Conservation (phyloP, 2,888 invertebrate species). For the Pristionchus arcanus region DNA sequence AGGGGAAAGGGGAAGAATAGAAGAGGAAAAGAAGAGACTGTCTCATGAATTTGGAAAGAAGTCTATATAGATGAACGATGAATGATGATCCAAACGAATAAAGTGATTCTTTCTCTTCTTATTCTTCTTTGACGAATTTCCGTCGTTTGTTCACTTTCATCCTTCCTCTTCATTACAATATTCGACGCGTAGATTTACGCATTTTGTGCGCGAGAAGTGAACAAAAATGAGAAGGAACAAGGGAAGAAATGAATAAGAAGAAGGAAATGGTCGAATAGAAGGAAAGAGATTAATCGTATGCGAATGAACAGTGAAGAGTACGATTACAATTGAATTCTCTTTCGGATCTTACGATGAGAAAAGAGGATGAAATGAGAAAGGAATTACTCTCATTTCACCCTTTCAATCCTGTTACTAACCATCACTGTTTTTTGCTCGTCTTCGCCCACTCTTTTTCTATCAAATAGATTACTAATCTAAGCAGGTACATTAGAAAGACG, state of each 20-base stretch:
- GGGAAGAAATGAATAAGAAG: background rate
- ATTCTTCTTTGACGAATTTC: background rate
- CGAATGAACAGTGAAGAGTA: background rate
- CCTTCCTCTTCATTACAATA: slow-evolving; percentile 10
- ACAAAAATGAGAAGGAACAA: slow-evolving; percentile 1
- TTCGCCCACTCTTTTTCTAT: background rate
- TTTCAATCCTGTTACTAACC: background rate
- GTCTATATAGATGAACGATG: background rate
- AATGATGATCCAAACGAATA: background rate
- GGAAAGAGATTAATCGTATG: background rate
- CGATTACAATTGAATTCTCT: background rate
- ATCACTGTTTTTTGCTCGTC: background rate
- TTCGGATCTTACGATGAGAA: background rate
- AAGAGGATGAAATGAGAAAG: background rate
- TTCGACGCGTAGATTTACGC: background rate
- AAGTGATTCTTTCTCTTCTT: slow-evolving; percentile 1
- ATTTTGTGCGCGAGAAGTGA: background rate
- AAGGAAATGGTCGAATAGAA: background rate
- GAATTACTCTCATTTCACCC: background rate
- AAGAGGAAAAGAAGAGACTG: background rate
- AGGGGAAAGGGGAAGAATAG: too few relatives aligned
- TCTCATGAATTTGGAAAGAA: background rate
- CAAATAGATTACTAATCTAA: background rate
- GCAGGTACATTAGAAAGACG: background rate
- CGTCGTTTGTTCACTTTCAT: background rate